Percentiles rank a stretch among this genome's conserved stretches.
phyloP scores from a whole-genome alignment of 1,140 invertebrate species.

The Stegodyphus mimosarum region DNA sequence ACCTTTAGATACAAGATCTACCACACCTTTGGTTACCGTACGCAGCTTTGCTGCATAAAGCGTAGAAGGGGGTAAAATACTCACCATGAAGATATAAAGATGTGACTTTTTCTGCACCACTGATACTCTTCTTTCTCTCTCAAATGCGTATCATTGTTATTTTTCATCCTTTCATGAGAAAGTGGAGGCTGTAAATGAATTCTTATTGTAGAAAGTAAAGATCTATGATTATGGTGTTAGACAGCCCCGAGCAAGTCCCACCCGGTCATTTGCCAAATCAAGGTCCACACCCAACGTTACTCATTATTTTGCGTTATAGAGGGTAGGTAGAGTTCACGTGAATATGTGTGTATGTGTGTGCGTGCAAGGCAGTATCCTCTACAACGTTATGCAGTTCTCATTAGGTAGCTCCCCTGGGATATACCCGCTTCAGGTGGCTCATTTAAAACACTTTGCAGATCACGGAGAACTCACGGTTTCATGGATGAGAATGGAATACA shows the following conservation, averaged over 20 bases:
- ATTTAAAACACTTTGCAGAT: constrained; percentile 51
- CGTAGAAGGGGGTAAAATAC: neutral
- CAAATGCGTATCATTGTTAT: neutral
- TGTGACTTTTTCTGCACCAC: neutral
- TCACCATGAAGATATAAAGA: neutral
- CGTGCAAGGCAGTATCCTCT: constrained; percentile 3
- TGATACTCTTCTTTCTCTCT: neutral
- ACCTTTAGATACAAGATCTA: no score
- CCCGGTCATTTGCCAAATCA: constrained; percentile 32
- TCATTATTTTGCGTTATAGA: constrained; percentile 40
- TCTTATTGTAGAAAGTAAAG: constrained; percentile 24
- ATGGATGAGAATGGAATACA: neutral
- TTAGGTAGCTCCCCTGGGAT: constrained; percentile 20
- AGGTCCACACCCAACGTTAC: constrained; percentile 58
- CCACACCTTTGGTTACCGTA: neutral
- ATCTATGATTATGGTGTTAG: constrained; percentile 50
- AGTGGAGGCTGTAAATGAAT: constrained; percentile 15
- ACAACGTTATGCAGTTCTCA: constrained; percentile 40
- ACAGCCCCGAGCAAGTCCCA: constrained; percentile 17
- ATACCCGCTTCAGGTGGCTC: constrained; percentile 42
- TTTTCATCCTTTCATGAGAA: neutral
- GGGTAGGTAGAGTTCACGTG: constrained; percentile 15
- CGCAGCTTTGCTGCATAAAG: neutral
- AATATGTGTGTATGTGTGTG: neutral
- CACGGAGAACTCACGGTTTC: neutral